Evolutionary conservation across 1,140 invertebrate species (phyloP), one percentile per base, ranked within the genome.

Genomic region (Wasmannia auropunctata): DNA sequence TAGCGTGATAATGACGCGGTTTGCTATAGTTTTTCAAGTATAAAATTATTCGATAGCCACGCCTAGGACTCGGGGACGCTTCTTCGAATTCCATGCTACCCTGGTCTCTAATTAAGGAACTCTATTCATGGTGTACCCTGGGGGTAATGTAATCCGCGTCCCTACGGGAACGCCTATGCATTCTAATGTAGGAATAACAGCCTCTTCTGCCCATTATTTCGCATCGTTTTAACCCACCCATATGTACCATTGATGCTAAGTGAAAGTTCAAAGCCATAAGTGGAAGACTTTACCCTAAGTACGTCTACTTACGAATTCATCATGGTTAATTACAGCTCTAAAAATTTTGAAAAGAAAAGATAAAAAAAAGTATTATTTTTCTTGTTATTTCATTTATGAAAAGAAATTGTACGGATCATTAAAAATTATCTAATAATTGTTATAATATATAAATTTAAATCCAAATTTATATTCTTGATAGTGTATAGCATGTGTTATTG

Each of bases 51-150:
- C 40, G 16, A 22, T 25, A 58, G 11, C 43, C 72, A 86, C 56
- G 49, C 72, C 67, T 67, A 69, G 22, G 14, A 81, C 88, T 87
- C 83, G 74, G 75, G 69, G 87, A 85, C 49, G 46, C 91, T 91
- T 88, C 83, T 62, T 88, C 77, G 54, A 75, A 70, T 58, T 56
- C 79, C 56, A 92, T 92, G 63, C 87, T 90, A 83, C 76, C 91
- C 91, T 92, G 90, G 34, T 84, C 88, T 80, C 85, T 92, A 92
- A 92, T 92, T 92, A 92, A 91, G 88, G 70, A 91, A 81, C 85
- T 90, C 91, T 92, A 92, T 92, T 92, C 91, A 90, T 54, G 70
- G 60, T 85, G 34, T 70, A 83, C 81, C 86, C 62, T 31, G 85
- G 87, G 84, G 69, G 49, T 67, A 77, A 79, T 40, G 51, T 70